phyloP scores from a whole-genome alignment of 2,888 invertebrate genomes.

The Thyatira batis region DNA sequence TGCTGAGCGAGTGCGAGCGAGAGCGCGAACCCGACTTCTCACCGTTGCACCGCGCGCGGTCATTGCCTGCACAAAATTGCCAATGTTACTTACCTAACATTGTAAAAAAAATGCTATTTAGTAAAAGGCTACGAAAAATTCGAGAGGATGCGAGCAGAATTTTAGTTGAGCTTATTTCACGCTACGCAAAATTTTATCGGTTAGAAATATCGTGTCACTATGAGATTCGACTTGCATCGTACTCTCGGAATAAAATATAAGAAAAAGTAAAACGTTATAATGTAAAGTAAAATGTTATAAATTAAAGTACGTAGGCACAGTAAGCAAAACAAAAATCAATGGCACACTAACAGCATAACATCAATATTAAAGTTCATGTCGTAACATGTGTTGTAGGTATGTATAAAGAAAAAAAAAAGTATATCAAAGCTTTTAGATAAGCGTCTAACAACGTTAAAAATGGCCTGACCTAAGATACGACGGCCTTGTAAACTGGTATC shows the following conservation, averaged over 20 bases:
- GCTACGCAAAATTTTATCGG: not conserved
- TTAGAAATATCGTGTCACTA: not conserved
- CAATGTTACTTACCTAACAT: not conserved
- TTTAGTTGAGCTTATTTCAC: not conserved
- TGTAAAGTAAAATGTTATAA: slow-evolving; percentile 30
- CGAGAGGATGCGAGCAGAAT: not conserved
- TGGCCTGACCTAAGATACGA: slow-evolving; percentile 79
- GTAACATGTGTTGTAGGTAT: slow-evolving; percentile 52
- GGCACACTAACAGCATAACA: slow-evolving; percentile 39
- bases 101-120: not conserved
- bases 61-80: slow-evolving; percentile 64
- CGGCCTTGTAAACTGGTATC: slow-evolving; percentile 78
- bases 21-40: slow-evolving; percentile 64
- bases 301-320: slow-evolving; percentile 21
- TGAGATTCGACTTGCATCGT: slow-evolving; percentile 4
- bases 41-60: slow-evolving; percentile 68
- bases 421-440: slow-evolving; percentile 51
- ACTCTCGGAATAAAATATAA: not conserved
- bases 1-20: slow-evolving; percentile 85
- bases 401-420: slow-evolving; percentile 35
- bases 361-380: slow-evolving; percentile 54
- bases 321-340: slow-evolving; percentile 32
- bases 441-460: slow-evolving; percentile 59
- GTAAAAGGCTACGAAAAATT: not conserved
- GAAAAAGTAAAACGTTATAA: slow-evolving; percentile 27